A percentile compares a stretch with the other conserved stretches of the same genome.
These are phyloP conservation scores for Ranitomeya imitator DNA, from an alignment of 2,113 vertebrate genomes.

Conservation along the genomic window DNA sequence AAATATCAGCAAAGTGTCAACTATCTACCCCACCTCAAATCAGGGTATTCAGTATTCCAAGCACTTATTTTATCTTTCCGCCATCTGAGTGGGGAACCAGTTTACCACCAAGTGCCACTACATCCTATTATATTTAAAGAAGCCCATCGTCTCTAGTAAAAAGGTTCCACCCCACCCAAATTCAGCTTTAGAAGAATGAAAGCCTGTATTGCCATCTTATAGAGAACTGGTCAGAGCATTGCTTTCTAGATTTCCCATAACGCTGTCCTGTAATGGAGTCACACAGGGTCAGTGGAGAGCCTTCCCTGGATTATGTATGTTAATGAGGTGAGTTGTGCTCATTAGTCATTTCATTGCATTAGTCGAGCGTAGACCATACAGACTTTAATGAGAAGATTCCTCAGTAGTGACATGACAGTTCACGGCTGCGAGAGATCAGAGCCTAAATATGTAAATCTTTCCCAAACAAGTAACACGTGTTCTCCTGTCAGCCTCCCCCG, in stretches of 20 bases:
- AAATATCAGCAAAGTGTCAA: too few species aligned
- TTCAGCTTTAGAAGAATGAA: background rate
- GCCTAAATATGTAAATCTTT: conserved; percentile 57
- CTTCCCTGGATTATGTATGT: background rate
- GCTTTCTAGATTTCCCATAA: background rate
- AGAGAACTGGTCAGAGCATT: background rate
- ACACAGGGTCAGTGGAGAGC: background rate
- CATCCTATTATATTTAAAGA: too few species aligned
- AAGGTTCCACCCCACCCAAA: too few species aligned
- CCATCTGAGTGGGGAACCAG: too few species aligned
- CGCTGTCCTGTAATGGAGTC: background rate
- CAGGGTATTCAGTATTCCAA: too few species aligned
- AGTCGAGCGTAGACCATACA: background rate
- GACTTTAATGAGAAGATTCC: background rate
- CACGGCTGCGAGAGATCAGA: conserved; percentile 29
- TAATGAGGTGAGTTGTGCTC: background rate
- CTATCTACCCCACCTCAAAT: too few species aligned
- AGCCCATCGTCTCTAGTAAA: too few species aligned
- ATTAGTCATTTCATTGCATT: background rate
- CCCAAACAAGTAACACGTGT: conserved; percentile 64
- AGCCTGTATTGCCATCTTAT: background rate
- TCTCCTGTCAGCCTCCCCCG: conserved; percentile 60
- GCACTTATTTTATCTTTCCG: too few species aligned
- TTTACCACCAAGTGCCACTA: too few species aligned
- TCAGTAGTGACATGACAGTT: conserved; percentile 32